phyloP scores from a whole-genome alignment of 2,113 vertebrate genomes.

The Sarotherodon lohbergeri region DNA sequence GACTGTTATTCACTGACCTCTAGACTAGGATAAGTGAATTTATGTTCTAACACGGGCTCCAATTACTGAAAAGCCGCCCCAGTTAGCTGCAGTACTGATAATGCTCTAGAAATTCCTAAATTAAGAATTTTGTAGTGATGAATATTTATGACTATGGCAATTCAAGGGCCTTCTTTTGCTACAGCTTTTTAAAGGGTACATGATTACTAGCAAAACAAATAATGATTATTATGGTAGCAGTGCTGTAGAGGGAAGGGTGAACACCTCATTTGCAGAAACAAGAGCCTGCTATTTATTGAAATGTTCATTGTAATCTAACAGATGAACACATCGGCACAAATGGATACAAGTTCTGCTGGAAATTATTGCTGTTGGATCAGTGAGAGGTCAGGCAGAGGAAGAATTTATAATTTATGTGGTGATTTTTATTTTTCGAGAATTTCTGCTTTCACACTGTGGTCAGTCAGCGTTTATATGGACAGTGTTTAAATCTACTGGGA shows the following conservation, averaged over 20 bases:
- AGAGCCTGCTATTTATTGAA: not conserved
- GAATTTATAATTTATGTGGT: not conserved
- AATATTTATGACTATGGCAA: conserved; percentile 3
- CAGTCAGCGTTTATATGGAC: not conserved
- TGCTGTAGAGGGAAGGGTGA: not conserved
- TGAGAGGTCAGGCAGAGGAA: not conserved
- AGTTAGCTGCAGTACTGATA: not conserved
- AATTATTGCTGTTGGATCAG: not conserved
- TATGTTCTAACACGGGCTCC: not conserved
- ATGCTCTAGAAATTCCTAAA: not conserved
- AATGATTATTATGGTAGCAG: not conserved
- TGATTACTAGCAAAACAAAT: not conserved
- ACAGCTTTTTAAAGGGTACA: not conserved
- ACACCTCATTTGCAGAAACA: not conserved
- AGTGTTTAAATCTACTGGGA: not conserved
- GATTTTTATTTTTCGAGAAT: not conserved
- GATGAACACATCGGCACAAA: not conserved
- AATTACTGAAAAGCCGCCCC: not conserved
- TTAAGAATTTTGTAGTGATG: not conserved
- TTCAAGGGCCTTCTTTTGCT: not conserved
- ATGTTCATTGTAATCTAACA: not conserved
- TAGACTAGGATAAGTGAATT: not conserved
- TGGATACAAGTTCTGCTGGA: not conserved
- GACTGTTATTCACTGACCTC: not conserved
- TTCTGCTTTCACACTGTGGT: not conserved